phyloP scores from a whole-genome alignment of 37 sponge, comb jelly and placozoan species.

The Ianthella basta region DNA sequence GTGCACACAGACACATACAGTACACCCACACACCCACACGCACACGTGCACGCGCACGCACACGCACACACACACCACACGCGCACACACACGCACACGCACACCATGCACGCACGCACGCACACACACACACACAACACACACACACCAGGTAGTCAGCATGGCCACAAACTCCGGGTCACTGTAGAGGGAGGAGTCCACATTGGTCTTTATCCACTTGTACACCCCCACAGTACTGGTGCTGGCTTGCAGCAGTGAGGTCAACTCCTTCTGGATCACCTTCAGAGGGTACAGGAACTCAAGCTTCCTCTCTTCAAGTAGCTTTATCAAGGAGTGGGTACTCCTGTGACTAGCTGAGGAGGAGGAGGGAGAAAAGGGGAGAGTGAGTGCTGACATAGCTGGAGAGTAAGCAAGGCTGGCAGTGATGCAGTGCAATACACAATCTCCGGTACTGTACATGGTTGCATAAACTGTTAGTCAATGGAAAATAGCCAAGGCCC shows the following conservation, averaged over 20 bases:
- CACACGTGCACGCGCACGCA: not conserved
- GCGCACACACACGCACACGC: conserved; percentile 16
- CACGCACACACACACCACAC: conserved; percentile 1
- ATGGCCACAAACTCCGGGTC: conserved; percentile 64
- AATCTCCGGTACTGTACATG: no score
- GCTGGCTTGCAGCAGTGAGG: conserved; percentile 33
- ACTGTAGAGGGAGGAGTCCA: conserved; percentile 47
- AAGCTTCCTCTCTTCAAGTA: conserved; percentile 43
- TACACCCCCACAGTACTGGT: conserved; percentile 50
- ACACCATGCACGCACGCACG: not conserved
- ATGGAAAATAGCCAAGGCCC: no score
- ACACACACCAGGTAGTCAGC: conserved; percentile 59
- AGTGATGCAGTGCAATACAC: no score
- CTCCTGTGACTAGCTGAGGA: no score
- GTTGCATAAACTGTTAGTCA: no score
- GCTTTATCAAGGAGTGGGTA: not conserved
- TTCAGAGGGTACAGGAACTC: conserved; percentile 76
- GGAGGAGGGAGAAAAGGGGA: no score
- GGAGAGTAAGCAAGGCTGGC: no score
- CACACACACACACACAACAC: conserved; percentile 28
- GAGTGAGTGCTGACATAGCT: no score
- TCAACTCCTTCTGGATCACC: conserved; percentile 56
- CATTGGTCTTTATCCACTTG: conserved; percentile 77
- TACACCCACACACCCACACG: not conserved
- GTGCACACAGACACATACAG: conserved; percentile 4